Conservation (phyloP, 2,888 invertebrate species). For the Stictocephala bisonia region DNA sequence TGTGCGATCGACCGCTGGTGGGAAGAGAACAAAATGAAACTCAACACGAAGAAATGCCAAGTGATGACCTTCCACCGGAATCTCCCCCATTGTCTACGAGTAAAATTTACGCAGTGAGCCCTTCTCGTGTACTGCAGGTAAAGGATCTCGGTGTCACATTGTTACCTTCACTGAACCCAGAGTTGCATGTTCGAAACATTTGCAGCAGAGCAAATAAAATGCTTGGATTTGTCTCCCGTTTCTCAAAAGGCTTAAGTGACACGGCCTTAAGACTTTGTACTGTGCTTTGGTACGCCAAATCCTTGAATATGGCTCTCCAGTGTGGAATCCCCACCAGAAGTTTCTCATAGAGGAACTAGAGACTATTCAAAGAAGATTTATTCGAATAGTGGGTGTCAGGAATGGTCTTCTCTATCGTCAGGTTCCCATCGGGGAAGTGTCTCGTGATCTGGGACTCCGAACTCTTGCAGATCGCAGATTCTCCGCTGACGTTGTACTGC, state of each 20-base stretch:
- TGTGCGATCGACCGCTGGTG: too few species aligned
- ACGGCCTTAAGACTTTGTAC: conserved; percentile 8
- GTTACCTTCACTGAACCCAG: background rate
- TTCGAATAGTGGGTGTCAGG: background rate
- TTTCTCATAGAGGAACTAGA: background rate
- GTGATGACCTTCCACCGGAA: conserved; percentile 7
- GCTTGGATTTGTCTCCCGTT: conserved; percentile 10
- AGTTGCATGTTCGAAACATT: conserved; percentile 6
- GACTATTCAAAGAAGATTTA: too few species aligned
- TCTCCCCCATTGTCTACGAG: background rate
- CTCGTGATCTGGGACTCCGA: background rate
- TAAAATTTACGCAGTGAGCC: background rate
- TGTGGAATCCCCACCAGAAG: conserved; percentile 19
- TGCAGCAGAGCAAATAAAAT: background rate
- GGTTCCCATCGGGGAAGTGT: background rate
- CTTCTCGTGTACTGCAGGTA: background rate
- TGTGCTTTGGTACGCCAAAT: background rate
- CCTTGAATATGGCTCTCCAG: conserved; percentile 29
- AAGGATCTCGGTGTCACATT: conserved; percentile 21
- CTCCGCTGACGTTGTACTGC: background rate
- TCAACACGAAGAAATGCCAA: too few species aligned
- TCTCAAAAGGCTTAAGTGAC: background rate
- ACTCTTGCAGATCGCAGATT: background rate
- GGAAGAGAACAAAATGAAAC: too few species aligned
- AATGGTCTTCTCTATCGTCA: background rate